Base-by-base conservation (phyloP, 2,888 invertebrate species). In the Cryptophagus acutangulus region DNA sequence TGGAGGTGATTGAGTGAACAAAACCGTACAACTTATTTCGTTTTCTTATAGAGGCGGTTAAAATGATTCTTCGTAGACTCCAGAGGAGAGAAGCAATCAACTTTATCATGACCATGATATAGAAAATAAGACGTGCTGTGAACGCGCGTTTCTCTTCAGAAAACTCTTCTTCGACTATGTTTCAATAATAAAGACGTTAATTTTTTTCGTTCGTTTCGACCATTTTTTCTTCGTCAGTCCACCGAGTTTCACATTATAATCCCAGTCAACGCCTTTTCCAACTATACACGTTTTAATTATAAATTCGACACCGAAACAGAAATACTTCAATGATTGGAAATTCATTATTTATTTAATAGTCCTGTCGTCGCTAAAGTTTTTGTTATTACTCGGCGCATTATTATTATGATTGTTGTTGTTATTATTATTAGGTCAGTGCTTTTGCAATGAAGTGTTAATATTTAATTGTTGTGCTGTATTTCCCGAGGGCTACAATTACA, bases 371-470 rank as follows among this genome's bases (percentile, higher is more conserved):
- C n/a, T n/a, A n/a, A n/a, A n/a, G n/a, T n/a, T n/a, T n/a, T n/a
- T n/a, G n/a, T n/a, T n/a, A n/a, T n/a, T n/a, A n/a, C n/a, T n/a
- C n/a, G n/a, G n/a, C n/a, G n/a, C n/a, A n/a, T n/a, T n/a, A n/a
- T n/a, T n/a, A n/a, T n/a, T n/a, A n/a, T n/a, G n/a, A n/a, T n/a
- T n/a, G n/a, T n/a, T n/a, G n/a, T n/a, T n/a, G 41, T 43, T 34
- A 46, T 49, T 49, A 49, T 49, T 54, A 46, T 49, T 45, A 49
- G 44, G 42, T 49, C n/a, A 52, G 59, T 49, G 51, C 58, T 57
- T 58, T 58, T 51, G 55, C 61, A 60, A 63, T 62, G 57, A 55
- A 45, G 55, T 50, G 57, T 61, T 63, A 64, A 61, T 61, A 60
- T 63, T 62, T 61, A 64, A 62, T 59, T 57, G 52, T 47, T 42